Percentiles rank a stretch among this genome's conserved stretches.
Conservation (phyloP, 2,797 vertebrate species). For the Pseudopleuronectes americanus region DNA sequence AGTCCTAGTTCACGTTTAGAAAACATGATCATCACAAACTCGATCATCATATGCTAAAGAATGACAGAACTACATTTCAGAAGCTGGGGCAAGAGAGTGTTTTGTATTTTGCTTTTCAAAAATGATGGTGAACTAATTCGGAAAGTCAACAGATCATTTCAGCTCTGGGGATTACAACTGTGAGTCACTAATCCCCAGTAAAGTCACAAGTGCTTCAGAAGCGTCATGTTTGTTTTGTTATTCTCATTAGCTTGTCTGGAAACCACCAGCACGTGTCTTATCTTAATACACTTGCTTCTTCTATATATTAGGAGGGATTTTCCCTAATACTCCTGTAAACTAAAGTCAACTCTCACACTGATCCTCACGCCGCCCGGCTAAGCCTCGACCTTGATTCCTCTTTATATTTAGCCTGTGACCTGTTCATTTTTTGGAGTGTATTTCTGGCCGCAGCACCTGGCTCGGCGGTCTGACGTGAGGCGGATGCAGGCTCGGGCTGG, state of each 20-base stretch:
- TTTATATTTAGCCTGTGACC: slow-evolving; percentile 63
- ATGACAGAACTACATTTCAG: no score
- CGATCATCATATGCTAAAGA: no score
- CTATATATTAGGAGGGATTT: background rate
- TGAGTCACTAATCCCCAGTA: background rate
- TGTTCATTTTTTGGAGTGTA: slow-evolving; percentile 40
- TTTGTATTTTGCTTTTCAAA: no score
- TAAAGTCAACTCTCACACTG: background rate
- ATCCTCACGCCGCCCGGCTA: background rate
- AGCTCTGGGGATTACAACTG: no score
- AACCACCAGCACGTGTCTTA: background rate
- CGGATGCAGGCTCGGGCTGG: slow-evolving; percentile 43
- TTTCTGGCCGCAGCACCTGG: slow-evolving; percentile 71
- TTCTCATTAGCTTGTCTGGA: background rate
- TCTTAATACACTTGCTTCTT: no score
- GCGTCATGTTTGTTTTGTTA: slow-evolving; percentile 1
- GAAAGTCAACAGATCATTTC: no score
- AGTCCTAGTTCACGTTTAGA: no score
- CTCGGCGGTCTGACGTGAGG: slow-evolving; percentile 45
- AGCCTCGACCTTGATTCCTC: slow-evolving; percentile 56
- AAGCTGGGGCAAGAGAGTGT: no score
- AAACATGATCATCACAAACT: no score
- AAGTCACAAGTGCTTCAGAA: background rate
- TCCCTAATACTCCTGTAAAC: slow-evolving; percentile 9
- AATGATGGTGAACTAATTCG: no score